phyloP scores from a whole-genome alignment of 1,140 invertebrate genomes.

The Microplitis mediator region DNA sequence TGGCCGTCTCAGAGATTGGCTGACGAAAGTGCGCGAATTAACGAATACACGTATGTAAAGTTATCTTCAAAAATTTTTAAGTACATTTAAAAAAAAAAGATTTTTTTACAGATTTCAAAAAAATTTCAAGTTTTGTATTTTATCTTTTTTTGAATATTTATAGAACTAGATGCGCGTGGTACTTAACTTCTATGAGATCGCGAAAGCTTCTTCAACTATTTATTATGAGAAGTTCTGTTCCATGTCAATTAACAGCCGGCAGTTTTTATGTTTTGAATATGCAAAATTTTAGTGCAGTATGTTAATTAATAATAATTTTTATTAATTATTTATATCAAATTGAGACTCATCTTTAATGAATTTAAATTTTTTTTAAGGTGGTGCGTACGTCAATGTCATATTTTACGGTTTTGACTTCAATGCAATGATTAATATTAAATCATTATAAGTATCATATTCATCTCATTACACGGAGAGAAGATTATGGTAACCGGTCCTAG shows the following conservation, averaged over 20 bases:
- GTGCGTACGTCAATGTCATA: no score
- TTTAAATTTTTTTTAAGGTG: no score
- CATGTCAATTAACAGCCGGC: constrained; percentile 39
- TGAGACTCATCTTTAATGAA: no score
- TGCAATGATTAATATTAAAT: no score
- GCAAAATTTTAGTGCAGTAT: constrained; percentile 40
- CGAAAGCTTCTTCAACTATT: constrained; percentile 35
- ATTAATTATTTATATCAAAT: no score
- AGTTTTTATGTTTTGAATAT: constrained; percentile 40
- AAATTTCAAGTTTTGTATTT: not conserved
- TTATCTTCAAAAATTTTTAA: not conserved
- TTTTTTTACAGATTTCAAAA: no score
- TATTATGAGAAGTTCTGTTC: constrained; percentile 31
- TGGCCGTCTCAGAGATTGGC: constrained; percentile 38
- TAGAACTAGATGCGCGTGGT: constrained; percentile 38
- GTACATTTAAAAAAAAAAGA: not conserved
- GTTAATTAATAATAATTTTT: not conserved
- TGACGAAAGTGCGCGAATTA: constrained; percentile 35
- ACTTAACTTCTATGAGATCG: constrained; percentile 30
- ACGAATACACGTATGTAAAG: constrained; percentile 28
- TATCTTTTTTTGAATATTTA: constrained; percentile 8
- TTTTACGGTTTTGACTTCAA: no score
- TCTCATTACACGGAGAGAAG: no score
- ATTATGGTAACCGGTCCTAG: no score
- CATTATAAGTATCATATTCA: no score